Evolutionary conservation across 2,888 invertebrate species (phyloP), one percentile per base, ranked within the genome.

Genomic region (Cryptus viduatorius): DNA sequence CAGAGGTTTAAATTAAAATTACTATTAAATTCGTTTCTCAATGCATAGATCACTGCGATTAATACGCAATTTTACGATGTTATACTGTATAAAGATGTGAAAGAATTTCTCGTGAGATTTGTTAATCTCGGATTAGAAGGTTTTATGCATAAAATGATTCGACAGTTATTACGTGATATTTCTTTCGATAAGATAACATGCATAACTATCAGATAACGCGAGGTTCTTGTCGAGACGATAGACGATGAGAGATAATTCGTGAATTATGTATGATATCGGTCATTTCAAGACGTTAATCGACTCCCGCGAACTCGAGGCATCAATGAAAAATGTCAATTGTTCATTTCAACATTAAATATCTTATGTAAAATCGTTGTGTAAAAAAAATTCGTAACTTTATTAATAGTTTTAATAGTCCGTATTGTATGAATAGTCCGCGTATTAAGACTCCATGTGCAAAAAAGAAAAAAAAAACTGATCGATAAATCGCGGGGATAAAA

Each of bases 291-390:
- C 8, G 53, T 0, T 53, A 53, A n/a, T 53, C 19, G 19, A 24
- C 10, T 56, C 24, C n/a, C 19, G 1, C 16, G 16, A 53, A 16
- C 31, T 75, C 29, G 64, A 7, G 8, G 24, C 48, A 67, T 56
- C 61, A 50, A 79, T 68, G 14, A 42, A 59, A 50, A 42, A 59
- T 50, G 73, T 68, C 29, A 50, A 78, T 73, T 50, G 59, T 46
- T 12, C 56, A 50, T 65, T 77, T n/a, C n/a, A 46, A 61, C 31
- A 29, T 37, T n/a, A 73, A 53, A 53, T 37, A 12, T n/a, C 72
- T 44, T 37, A 2, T 1, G 24, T 24, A 24, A 24, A 24, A 24
- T 24, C 37, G 8, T 37, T 5, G 37, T 7, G 37, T 37, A 8
- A 37, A 37, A 37, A 0, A 53, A 53, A 53, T 19, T 7, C 10